These are phyloP conservation scores for Drosophila tani DNA, from an alignment of 1,140 invertebrate species.

Conservation along the genomic window DNA sequence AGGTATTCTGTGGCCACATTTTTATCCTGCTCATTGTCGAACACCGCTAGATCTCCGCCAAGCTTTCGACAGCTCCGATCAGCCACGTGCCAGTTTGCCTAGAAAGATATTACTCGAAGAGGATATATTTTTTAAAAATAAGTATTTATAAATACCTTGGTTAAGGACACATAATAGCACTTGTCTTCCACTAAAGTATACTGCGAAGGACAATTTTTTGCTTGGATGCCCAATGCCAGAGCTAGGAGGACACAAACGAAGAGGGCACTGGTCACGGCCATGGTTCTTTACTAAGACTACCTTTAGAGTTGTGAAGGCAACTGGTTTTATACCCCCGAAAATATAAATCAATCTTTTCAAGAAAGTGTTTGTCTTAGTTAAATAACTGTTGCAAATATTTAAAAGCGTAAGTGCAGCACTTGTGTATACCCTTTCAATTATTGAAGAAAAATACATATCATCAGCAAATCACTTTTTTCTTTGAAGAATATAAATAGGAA, in stretches of 20 bases:
- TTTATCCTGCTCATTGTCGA: constrained; percentile 4
- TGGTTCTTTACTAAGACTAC: neutral
- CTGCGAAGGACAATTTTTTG: neutral
- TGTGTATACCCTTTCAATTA: too few relatives aligned
- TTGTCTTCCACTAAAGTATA: constrained; percentile 14
- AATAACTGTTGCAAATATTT: too few relatives aligned
- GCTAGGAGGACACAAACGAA: neutral
- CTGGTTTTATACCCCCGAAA: neutral
- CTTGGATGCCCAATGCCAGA: neutral
- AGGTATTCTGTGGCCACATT: neutral
- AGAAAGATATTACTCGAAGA: neutral
- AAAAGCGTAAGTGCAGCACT: too few relatives aligned
- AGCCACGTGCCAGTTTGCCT: constrained; percentile 33
- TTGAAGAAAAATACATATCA: too few relatives aligned
- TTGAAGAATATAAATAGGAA: too few relatives aligned
- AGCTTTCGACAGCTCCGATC: constrained; percentile 24
- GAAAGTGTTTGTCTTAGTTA: neutral
- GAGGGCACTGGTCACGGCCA: neutral
- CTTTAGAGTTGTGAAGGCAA: too few relatives aligned
- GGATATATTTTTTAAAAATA: neutral
- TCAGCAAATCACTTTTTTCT: too few relatives aligned
- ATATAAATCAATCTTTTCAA: neutral
- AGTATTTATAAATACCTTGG: neutral
- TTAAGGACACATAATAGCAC: constrained; percentile 15
- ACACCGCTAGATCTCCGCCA: constrained; percentile 3